Conservation (phyloP, 2,113 vertebrate genomes). For the Patagioenas fasciata region DNA sequence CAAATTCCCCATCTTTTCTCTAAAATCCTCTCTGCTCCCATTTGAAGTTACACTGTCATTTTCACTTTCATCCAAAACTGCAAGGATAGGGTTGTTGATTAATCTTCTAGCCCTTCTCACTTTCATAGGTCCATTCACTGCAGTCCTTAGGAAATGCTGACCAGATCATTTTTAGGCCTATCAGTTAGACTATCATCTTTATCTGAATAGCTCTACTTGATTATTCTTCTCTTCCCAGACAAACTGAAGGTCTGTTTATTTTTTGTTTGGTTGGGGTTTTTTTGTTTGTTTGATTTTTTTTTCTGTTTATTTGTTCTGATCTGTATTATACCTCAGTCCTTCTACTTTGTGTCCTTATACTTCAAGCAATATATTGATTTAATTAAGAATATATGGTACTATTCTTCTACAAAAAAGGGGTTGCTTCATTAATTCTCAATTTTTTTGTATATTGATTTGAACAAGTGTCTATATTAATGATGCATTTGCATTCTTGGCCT, state of each 20-base stretch:
- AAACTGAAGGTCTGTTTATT: background rate
- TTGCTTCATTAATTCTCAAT: background rate
- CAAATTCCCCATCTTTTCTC: background rate
- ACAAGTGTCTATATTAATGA: background rate
- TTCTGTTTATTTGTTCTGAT: background rate
- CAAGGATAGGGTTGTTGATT: fast-evolving
- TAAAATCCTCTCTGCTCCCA: background rate
- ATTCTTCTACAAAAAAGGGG: background rate
- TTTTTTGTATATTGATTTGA: background rate
- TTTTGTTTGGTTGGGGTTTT: no score
- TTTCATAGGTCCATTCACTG: background rate
- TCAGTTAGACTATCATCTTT: background rate
- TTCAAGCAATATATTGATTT: background rate
- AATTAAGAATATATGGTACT: background rate
- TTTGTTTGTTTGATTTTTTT: background rate
- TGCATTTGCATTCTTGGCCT: background rate
- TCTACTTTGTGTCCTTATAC: background rate
- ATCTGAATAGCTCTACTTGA: background rate
- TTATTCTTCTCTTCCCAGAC: background rate
- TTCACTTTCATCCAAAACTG: background rate
- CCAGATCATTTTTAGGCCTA: background rate
- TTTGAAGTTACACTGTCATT: background rate
- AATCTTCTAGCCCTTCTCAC: background rate
- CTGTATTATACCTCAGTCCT: background rate
- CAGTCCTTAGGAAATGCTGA: background rate